Percentiles rank a stretch among this genome's conserved stretches.
phyloP scores from a whole-genome alignment of 2,797 vertebrate species.

The Bovichtus variegatus region DNA sequence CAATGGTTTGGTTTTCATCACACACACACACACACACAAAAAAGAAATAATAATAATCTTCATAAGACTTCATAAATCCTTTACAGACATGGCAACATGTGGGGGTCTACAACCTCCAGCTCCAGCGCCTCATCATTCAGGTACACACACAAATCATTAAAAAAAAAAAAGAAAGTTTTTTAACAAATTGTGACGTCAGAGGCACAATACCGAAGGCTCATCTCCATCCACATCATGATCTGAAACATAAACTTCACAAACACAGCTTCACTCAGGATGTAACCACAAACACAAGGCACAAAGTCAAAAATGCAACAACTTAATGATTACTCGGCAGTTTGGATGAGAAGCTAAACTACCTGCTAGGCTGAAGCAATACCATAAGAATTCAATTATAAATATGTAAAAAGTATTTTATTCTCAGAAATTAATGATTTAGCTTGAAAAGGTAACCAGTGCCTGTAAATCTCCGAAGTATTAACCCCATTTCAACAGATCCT shows the following conservation, averaged over 20 bases:
- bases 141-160: constrained; percentile 4
- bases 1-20: constrained; percentile 13
- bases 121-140: constrained; percentile 9
- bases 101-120: neutral
- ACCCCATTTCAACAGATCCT: neutral
- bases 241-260: constrained; percentile 1
- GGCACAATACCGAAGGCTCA: constrained; percentile 19
- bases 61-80: neutral
- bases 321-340: constrained; percentile 32
- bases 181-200: constrained; percentile 17
- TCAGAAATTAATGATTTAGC: neutral
- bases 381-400: neutral
- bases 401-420: neutral
- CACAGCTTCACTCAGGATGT: neutral
- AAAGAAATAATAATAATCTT: too few relatives aligned
- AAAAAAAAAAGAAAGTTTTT: too few relatives aligned
- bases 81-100: constrained; percentile 18
- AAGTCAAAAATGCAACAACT: neutral
- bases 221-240: neutral
- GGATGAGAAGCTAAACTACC: constrained; percentile 3
- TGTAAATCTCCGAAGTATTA: neutral
- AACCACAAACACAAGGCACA: constrained; percentile 62
- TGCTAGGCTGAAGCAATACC: neutral
- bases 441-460: neutral
- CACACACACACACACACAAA: too few relatives aligned